A percentile compares a stretch with the other conserved stretches of the same genome.
Conservation (phyloP, 1,140 invertebrate species). For the Drosophila eugracilis region DNA sequence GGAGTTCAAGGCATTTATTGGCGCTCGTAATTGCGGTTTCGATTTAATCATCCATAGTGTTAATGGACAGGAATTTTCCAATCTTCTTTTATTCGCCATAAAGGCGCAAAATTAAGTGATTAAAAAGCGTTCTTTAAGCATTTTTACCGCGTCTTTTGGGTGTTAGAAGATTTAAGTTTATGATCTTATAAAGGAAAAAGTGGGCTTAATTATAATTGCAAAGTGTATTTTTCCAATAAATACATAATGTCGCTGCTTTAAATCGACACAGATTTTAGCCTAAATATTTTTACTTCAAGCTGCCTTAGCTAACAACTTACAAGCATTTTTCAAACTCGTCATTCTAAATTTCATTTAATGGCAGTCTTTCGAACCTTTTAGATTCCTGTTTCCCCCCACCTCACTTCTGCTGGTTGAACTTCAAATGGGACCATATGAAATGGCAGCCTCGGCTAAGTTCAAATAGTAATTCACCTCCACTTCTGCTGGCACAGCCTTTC, state of each 20-base stretch:
- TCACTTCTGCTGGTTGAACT: conserved; percentile 13
- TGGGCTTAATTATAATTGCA: no score
- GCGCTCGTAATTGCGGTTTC: conserved; percentile 7
- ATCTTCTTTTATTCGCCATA: neutral
- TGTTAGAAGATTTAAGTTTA: no score
- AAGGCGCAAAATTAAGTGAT: neutral
- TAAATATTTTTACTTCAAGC: neutral
- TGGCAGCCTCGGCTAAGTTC: conserved; percentile 36
- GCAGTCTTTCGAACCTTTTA: conserved; percentile 6
- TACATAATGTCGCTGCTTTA: no score
- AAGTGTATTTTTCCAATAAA: no score
- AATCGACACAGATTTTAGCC: no score
- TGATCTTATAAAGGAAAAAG: no score
- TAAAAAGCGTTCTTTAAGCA: neutral
- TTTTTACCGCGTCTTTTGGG: no score
- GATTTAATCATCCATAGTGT: neutral
- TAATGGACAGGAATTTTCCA: conserved; percentile 1
- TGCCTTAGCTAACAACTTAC: neutral
- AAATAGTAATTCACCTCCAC: conserved; percentile 32
- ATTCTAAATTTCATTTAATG: neutral
- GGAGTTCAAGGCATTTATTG: conserved; percentile 1
- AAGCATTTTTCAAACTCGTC: neutral
- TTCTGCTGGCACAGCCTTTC: conserved; percentile 24
- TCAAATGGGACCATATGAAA: conserved; percentile 5
- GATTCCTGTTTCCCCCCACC: conserved; percentile 6